Evolutionary conservation across 2,888 invertebrate species (phyloP), one percentile per base, ranked within the genome.

Genomic region (Proisotoma minuta): DNA sequence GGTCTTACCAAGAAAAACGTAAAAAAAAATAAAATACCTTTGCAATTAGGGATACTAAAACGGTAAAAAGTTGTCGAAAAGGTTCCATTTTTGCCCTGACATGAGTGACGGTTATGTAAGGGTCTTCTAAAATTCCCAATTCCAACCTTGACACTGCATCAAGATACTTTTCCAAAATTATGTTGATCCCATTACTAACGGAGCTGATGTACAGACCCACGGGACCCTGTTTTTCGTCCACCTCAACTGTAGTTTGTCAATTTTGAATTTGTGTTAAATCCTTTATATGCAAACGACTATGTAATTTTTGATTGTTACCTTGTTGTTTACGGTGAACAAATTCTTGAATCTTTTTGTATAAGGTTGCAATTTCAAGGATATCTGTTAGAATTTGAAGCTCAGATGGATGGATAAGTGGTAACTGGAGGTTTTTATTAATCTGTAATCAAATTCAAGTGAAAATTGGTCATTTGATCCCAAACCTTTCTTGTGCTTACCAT

Each of bases 331-430:
- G 27, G 18, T 66, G 62, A 5, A 71, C 52, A 64, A 71, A 73
- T 8, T 48, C 52, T 15, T 66, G 53, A 53, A 73, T 47, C 8
- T 64, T 50, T 43, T 67, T 70, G 51, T 64, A 72, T 43, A 68
- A 48, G 1, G 69, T 61, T 1, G 69, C 73, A 27, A 73, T 65
- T 47, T 73, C 72, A 23, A 73, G 24, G 5, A 72, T 65, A 23
- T 70, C 69, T 20, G 71, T 64, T 2, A 72, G 29, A 23, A 72
- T 59, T 2, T 57, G 47, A 15, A 59, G 29, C 39, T 73, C 73
- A 0, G 71, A 68, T 2, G 68, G 59, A 63, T 73, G 73, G 18
- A 73, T 52, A 28, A 73, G 58, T 2, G 71, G 68, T 5, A 69
- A 49, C 24, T 66, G 59, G 4, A 72, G 22, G 18, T 70, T 69